Evolutionary conservation across 2,888 invertebrate genomes (phyloP).

Genomic region (Barypeithes pellucidus): DNA sequence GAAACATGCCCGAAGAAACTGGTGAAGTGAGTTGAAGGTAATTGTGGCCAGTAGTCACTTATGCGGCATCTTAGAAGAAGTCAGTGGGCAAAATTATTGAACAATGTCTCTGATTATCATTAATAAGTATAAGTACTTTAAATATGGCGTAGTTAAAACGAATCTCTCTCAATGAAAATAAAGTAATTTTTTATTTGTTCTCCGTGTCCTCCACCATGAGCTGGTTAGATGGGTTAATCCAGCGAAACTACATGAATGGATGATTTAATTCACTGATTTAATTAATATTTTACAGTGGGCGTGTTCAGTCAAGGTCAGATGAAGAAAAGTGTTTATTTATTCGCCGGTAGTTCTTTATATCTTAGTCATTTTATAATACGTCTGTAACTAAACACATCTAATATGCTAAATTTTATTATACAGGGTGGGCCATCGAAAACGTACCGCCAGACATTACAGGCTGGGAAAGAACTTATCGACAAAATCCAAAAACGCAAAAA

Average conservation of each 20-base stretch:
- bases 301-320: slow-evolving; percentile 33
- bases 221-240: slow-evolving; percentile 5
- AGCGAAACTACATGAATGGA: slow-evolving; percentile 30
- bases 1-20: background rate
- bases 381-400: background rate
- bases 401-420: background rate
- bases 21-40: too few species aligned
- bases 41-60: too few species aligned
- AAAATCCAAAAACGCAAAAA: too few species aligned
- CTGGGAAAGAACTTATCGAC: too few species aligned
- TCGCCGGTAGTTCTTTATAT: background rate
- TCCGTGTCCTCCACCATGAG: background rate
- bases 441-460: too few species aligned
- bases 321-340: slow-evolving; percentile 5
- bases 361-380: slow-evolving; percentile 7
- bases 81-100: too few species aligned
- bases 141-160: slow-evolving; percentile 5
- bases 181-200: background rate
- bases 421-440: too few species aligned
- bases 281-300: slow-evolving; percentile 33
- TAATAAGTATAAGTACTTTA: too few species aligned
- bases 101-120: too few species aligned
- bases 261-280: slow-evolving; percentile 21
- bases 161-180: background rate
- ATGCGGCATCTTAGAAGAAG: too few species aligned